phyloP scores from a whole-genome alignment of 92 coral and sea anemone species.

The Bergia puertoricense region DNA sequence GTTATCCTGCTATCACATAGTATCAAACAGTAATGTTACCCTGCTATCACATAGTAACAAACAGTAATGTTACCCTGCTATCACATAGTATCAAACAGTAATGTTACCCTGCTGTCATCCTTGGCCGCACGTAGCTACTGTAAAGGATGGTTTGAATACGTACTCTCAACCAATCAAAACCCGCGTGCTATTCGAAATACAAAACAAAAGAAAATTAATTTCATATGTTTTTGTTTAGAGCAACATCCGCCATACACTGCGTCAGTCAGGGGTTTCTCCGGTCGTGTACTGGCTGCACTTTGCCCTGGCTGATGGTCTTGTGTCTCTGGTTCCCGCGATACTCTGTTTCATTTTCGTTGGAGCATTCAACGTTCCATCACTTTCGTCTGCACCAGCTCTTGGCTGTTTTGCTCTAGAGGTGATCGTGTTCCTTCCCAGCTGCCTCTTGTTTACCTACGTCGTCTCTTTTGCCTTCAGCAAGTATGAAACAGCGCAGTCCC shows the following conservation, averaged over 20 bases:
- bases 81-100: too few relatives aligned
- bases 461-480: slow-evolving; percentile 73
- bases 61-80: too few relatives aligned
- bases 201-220: background rate
- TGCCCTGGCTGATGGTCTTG: slow-evolving; percentile 63
- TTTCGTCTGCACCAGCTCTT: slow-evolving; percentile 78
- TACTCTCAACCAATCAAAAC: too few relatives aligned
- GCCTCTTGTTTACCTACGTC: slow-evolving; percentile 68
- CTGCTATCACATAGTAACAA: too few relatives aligned
- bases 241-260: slow-evolving; percentile 70
- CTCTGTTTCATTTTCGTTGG: slow-evolving; percentile 72
- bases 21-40: too few relatives aligned
- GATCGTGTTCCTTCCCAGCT: slow-evolving; percentile 64
- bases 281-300: slow-evolving; percentile 74
- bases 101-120: too few relatives aligned
- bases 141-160: too few relatives aligned
- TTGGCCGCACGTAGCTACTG: too few relatives aligned
- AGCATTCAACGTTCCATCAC: slow-evolving; percentile 64
- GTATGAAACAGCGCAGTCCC: slow-evolving; percentile 77
- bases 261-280: slow-evolving; percentile 77
- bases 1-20: too few relatives aligned
- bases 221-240: slow-evolving; percentile 34
- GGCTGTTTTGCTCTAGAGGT: slow-evolving; percentile 70
- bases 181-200: too few relatives aligned
- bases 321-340: slow-evolving; percentile 61